phyloP scores from a whole-genome alignment of 2,113 vertebrate species.

The Cyanoramphus novaezelandiae region DNA sequence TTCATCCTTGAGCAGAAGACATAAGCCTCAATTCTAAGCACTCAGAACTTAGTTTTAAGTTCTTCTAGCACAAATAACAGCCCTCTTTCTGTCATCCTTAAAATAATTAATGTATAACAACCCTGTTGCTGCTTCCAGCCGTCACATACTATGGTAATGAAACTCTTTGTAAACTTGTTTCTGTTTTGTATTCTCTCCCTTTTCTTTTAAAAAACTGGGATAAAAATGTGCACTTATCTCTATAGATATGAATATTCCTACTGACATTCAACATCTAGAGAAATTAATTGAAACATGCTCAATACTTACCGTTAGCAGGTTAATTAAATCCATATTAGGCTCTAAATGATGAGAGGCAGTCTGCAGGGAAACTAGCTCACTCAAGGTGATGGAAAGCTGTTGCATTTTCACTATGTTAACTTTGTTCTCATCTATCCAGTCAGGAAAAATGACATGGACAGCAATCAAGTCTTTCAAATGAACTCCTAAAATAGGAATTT shows the following conservation, averaged over 20 bases:
- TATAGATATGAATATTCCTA: neutral
- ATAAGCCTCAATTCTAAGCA: neutral
- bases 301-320: slow-evolving; percentile 89
- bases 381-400: slow-evolving; percentile 94
- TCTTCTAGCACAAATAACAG: neutral
- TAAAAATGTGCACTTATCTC: neutral
- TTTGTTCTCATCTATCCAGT: slow-evolving; percentile 88
- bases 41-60: neutral
- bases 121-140: neutral
- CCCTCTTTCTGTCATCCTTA: neutral
- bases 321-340: slow-evolving; percentile 96
- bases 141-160: neutral
- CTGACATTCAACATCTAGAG: neutral
- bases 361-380: slow-evolving; percentile 91
- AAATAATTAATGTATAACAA: neutral
- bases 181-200: neutral
- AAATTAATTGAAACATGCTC: neutral
- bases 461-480: slow-evolving; percentile 98
- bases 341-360: slow-evolving; percentile 88
- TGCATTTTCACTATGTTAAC: slow-evolving; percentile 98
- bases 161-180: neutral
- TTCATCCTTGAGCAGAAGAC: neutral
- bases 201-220: neutral
- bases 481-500: slow-evolving; percentile 95
- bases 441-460: slow-evolving; percentile 93